phyloP scores from a whole-genome alignment of 2,113 vertebrate genomes.

The Gymnarchus niloticus region DNA sequence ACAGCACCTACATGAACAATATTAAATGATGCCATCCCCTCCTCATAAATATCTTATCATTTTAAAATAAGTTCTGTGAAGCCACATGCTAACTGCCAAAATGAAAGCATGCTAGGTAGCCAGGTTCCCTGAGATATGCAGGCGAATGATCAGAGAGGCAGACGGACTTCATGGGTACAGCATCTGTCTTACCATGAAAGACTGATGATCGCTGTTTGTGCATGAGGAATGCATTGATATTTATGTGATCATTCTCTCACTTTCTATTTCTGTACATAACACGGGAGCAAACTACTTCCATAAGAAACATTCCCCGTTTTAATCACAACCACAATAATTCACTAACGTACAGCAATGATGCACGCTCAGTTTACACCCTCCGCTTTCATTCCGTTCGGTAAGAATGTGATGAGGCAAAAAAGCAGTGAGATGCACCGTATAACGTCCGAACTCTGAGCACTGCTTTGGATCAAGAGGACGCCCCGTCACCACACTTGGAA shows the following conservation, averaged over 20 bases:
- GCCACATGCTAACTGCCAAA: neutral
- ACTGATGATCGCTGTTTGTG: neutral
- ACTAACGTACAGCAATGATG: neutral
- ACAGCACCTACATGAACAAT: no score
- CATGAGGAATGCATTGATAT: conserved; percentile 1
- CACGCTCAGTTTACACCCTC: neutral
- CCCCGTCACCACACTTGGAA: no score
- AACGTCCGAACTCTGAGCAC: neutral
- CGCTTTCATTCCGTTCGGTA: neutral
- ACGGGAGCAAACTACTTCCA: neutral
- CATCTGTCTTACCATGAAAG: neutral
- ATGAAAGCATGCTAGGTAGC: neutral
- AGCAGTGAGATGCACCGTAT: neutral
- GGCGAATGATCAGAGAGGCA: neutral
- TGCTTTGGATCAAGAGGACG: neutral
- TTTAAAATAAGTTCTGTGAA: conserved; percentile 6
- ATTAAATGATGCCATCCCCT: neutral
- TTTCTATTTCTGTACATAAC: neutral
- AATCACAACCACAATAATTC: neutral
- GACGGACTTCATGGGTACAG: neutral
- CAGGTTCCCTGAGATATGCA: neutral
- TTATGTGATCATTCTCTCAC: neutral
- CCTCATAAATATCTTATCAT: neutral
- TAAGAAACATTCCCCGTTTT: neutral
- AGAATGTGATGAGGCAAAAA: neutral